phyloP scores from a whole-genome alignment of 2,797 vertebrate species.

The Diglossa cyanea region DNA sequence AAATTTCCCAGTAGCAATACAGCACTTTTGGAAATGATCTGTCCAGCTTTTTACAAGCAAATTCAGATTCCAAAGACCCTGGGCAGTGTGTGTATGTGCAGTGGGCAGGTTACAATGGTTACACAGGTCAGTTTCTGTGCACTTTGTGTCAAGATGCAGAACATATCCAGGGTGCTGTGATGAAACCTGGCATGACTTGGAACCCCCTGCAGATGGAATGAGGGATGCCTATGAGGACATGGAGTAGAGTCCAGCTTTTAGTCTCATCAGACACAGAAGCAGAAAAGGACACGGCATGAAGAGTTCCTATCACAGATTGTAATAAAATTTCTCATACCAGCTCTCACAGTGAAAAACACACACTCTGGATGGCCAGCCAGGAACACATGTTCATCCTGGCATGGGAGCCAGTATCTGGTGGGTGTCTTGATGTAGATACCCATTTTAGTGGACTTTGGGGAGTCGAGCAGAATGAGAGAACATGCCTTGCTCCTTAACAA shows the following conservation, averaged over 20 bases:
- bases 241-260: not conserved
- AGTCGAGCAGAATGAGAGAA: not conserved
- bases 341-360: not conserved
- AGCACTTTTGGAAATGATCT: not conserved
- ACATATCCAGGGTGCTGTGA: not conserved
- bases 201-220: not conserved
- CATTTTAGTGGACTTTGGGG: not conserved
- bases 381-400: not conserved
- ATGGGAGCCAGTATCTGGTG: not conserved
- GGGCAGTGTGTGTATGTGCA: not conserved
- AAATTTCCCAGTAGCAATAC: not conserved
- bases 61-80: not conserved
- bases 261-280: not conserved
- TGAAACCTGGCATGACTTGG: not conserved
- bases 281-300: not conserved
- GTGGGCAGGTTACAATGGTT: not conserved
- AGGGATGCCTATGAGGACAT: not conserved
- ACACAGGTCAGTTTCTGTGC: rapidly evolving
- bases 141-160: not conserved
- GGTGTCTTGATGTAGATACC: not conserved
- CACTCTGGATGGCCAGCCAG: not conserved
- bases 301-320: not conserved
- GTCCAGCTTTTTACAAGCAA: not conserved
- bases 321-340: not conserved
- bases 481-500: not conserved